Evolutionary conservation across 2,113 vertebrate genomes (phyloP), one percentile per base, ranked within the genome.

Genomic region (Danionella cerebrum): DNA sequence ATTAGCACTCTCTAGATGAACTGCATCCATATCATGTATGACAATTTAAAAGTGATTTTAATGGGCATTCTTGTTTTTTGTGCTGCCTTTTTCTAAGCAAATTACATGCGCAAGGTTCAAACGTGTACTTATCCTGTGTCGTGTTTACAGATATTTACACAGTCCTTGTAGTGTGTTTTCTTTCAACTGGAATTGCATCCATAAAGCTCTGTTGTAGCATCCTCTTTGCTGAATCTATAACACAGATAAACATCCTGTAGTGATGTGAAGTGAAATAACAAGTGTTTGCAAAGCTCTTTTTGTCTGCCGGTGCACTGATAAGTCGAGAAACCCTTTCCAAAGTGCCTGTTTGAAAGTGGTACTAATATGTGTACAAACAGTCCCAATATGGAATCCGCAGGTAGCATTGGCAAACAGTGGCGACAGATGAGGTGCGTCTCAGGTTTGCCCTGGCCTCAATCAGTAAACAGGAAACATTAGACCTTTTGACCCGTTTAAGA

Each of bases 341-440:
- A 24, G 39, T 60, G 63, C 21, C 27, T 47, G 69, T 78, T 70
- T 84, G 77, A 50, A 71, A 76, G 73, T 80, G 78, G 67, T 60
- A 33, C 78, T 79, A 75, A 85, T 72, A 74, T 84, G 71, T 85
- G 84, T 80, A 82, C 83, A 88, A 86, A 88, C 69, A 88, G 36
- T 31, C 55, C 72, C 74, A 66, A 76, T 71, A 76, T 54, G 65
- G 50, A 64, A 70, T 80, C 83, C 71, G 51, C 31, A 60, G 74
- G 78, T 80, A 76, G 75, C 5, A 41, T 27, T 16, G 68, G 0
- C 50, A 75, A 76, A 84, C 82, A 81, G 78, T 69, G 69, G 31
- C 41, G 59, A 83, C 87, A 90, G 85, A 86, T 89, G 80, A 78
- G 76, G 29, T 70, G 77, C 82, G 75, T 77, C 83, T 84, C 84